Conservation (phyloP, 2,888 invertebrate genomes). For the Sthenelais limicola region DNA sequence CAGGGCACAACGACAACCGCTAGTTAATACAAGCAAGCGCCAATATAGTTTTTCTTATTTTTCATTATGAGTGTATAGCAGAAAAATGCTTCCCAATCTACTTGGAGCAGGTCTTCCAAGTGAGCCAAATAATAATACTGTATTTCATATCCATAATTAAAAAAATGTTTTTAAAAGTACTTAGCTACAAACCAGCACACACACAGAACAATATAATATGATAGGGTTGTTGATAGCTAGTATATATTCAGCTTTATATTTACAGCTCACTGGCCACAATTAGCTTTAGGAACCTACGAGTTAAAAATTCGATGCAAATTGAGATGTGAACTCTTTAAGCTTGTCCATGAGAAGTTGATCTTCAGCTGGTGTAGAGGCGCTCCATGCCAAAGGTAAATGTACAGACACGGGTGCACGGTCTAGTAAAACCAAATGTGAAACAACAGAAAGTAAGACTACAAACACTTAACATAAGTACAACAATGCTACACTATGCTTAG, state of each 20-base stretch:
- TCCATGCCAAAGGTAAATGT: constrained; percentile 74
- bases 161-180: too few relatives aligned
- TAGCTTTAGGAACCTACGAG: background rate
- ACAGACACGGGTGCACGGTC: constrained; percentile 71
- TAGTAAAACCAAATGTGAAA: constrained; percentile 51
- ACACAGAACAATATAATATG: background rate
- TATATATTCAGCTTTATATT: too few relatives aligned
- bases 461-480: constrained; percentile 2
- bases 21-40: too few relatives aligned
- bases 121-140: too few relatives aligned
- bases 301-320: constrained; percentile 25
- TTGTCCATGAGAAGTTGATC: constrained; percentile 69
- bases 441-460: background rate
- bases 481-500: background rate
- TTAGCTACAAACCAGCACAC: background rate
- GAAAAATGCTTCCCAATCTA: too few relatives aligned
- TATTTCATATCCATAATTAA: too few relatives aligned
- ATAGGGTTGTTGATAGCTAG: too few relatives aligned
- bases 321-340: constrained; percentile 60
- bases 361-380: constrained; percentile 68
- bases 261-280: too few relatives aligned
- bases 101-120: too few relatives aligned
- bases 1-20: too few relatives aligned
- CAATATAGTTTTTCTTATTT: too few relatives aligned
- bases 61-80: too few relatives aligned